Evolutionary conservation across 2,113 vertebrate species (phyloP).

Genomic region (Cryptotis parvus): DNA sequence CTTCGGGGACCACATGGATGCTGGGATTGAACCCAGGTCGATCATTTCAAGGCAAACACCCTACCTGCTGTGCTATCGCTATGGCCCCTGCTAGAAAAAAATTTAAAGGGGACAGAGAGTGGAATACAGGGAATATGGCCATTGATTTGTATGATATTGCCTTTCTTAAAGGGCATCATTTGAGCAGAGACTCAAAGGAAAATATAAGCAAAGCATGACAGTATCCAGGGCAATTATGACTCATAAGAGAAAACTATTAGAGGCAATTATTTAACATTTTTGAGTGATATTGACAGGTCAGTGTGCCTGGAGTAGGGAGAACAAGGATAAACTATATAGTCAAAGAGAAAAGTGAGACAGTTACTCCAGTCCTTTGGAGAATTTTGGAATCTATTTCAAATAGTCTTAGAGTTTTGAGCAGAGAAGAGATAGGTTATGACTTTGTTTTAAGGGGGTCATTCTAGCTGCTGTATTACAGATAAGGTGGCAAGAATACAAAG

Average conservation of each 20-base stretch:
- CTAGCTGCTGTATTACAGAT: not conserved
- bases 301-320: not conserved
- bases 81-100: no score
- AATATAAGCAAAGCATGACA: not conserved
- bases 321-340: not conserved
- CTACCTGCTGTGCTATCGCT: no score
- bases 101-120: not conserved
- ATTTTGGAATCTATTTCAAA: not conserved
- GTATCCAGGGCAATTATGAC: not conserved
- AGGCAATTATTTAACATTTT: not conserved
- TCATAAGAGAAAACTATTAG: not conserved
- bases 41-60: no score
- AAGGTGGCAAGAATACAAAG: not conserved
- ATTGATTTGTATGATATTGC: not conserved
- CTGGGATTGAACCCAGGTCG: no score
- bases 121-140: not conserved
- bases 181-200: not conserved
- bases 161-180: not conserved
- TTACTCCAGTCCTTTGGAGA: not conserved
- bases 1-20: no score
- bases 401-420: not conserved
- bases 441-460: not conserved
- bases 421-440: not conserved
- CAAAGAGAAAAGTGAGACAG: not conserved
- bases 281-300: not conserved